Conservation (phyloP, 2,888 invertebrate species). For the Cephus rjabovi region DNA sequence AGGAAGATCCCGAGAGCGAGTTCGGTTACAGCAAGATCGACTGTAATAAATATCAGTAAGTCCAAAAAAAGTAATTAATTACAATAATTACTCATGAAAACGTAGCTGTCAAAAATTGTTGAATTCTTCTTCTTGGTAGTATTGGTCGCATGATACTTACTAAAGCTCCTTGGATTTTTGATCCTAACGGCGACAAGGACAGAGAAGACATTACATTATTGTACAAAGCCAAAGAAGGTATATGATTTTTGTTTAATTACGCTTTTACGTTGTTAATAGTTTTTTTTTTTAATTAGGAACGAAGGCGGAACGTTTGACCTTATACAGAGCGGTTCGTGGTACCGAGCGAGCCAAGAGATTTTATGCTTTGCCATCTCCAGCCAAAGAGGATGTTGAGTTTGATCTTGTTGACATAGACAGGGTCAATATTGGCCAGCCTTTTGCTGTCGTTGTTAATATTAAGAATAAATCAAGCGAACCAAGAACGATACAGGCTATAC, state of each 20-base stretch:
- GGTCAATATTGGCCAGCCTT: conserved; percentile 78
- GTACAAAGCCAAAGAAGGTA: conserved; percentile 80
- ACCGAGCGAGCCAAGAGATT: conserved; percentile 77
- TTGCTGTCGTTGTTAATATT: conserved; percentile 76
- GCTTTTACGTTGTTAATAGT: background rate
- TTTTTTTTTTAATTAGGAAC: conserved; percentile 66
- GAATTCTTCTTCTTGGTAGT: conserved; percentile 64
- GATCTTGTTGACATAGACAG: conserved; percentile 76
- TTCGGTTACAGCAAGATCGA: conserved; percentile 77
- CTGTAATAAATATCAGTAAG: conserved; percentile 81
- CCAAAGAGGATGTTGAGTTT: conserved; percentile 74
- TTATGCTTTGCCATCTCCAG: conserved; percentile 72
- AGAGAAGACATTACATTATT: conserved; percentile 76
- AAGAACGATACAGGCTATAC: conserved; percentile 75
- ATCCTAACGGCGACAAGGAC: conserved; percentile 79
- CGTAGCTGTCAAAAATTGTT: background rate
- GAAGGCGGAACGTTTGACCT: conserved; percentile 77
- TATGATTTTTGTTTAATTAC: background rate
- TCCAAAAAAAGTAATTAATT: conserved; percentile 22
- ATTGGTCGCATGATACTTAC: conserved; percentile 82
- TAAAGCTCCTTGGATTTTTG: conserved; percentile 79
- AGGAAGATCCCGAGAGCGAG: conserved; percentile 74
- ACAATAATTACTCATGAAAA: background rate
- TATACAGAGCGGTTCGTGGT: conserved; percentile 80
- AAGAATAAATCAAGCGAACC: conserved; percentile 71